These are phyloP conservation scores for Protaetia brevitarsis DNA, from an alignment of 1,140 invertebrate genomes.

Conservation along the genomic window DNA sequence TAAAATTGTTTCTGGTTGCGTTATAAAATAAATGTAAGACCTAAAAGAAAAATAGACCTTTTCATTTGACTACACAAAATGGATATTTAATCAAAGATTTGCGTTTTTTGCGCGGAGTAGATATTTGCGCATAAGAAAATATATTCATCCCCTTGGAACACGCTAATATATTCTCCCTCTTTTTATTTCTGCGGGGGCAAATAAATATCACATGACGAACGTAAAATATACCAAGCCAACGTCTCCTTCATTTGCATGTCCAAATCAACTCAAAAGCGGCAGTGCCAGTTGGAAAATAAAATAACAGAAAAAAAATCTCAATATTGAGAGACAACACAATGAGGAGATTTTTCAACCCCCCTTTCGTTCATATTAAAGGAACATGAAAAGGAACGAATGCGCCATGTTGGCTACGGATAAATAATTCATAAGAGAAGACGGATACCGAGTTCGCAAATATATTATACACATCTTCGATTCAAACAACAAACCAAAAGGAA, in stretches of 20 bases:
- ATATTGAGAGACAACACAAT: slow-evolving; percentile 15
- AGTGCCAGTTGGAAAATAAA: not conserved
- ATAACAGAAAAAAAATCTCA: not conserved
- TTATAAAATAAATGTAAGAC: too few species aligned
- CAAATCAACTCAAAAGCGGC: slow-evolving; percentile 1
- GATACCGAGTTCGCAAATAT: slow-evolving; percentile 14
- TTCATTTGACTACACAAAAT: too few species aligned
- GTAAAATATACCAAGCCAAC: too few species aligned
- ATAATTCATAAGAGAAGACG: slow-evolving; percentile 14
- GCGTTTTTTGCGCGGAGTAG: too few species aligned
- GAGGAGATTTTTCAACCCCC: slow-evolving; percentile 13
- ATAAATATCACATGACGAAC: too few species aligned
- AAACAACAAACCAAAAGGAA: slow-evolving; percentile 5
- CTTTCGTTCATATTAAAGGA: slow-evolving; percentile 9
- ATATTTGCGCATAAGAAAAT: too few species aligned
- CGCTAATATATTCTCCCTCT: too few species aligned
- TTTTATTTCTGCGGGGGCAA: too few species aligned
- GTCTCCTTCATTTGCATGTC: slow-evolving; percentile 12
- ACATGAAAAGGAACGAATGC: not conserved
- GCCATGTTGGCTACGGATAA: not conserved
- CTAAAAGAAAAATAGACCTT: too few species aligned
- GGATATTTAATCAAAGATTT: too few species aligned
- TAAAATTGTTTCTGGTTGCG: too few species aligned
- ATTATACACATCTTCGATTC: slow-evolving; percentile 16
- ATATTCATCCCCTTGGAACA: too few species aligned